A percentile compares a stretch with the other conserved stretches of the same genome.
Evolutionary conservation across 2,113 vertebrate species (phyloP).

Genomic region (Malaclemys terrapin): DNA sequence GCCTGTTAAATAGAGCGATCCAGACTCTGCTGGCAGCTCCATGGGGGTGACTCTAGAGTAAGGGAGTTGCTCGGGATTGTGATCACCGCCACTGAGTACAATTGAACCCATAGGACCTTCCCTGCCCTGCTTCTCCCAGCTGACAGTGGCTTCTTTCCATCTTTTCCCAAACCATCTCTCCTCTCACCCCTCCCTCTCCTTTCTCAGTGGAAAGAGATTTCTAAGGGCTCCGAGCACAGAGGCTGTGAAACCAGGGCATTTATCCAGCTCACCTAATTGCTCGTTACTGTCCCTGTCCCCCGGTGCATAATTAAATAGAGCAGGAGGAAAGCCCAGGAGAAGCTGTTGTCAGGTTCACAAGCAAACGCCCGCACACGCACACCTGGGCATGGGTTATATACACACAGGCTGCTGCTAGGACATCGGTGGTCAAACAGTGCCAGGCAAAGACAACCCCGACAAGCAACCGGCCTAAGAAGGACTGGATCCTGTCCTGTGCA

Average conservation of each 20-base stretch:
- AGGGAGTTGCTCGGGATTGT: neutral
- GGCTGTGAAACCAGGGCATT: conserved; percentile 64
- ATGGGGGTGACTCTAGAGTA: neutral
- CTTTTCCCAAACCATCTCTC: neutral
- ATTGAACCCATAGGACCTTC: neutral
- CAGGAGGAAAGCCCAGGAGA: conserved; percentile 67
- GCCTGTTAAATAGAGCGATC: neutral
- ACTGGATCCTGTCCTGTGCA: neutral
- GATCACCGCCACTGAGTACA: fast-evolving
- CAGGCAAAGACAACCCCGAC: neutral
- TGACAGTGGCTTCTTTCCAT: neutral
- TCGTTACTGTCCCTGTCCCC: conserved; percentile 63
- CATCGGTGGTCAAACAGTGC: neutral
- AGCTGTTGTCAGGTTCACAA: conserved; percentile 1
- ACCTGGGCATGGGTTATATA: neutral
- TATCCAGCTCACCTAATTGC: conserved; percentile 67
- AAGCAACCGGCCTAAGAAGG: neutral
- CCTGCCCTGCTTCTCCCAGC: neutral
- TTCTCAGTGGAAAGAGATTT: neutral
- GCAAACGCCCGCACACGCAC: neutral
- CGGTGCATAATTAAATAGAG: conserved; percentile 57
- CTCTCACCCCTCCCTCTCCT: neutral
- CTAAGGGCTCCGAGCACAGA: neutral
- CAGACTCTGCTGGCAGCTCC: neutral
- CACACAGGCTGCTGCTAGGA: neutral